phyloP scores from a whole-genome alignment of 35 echinoderm and acorn worm genomes.

The Chiridota heheva region DNA sequence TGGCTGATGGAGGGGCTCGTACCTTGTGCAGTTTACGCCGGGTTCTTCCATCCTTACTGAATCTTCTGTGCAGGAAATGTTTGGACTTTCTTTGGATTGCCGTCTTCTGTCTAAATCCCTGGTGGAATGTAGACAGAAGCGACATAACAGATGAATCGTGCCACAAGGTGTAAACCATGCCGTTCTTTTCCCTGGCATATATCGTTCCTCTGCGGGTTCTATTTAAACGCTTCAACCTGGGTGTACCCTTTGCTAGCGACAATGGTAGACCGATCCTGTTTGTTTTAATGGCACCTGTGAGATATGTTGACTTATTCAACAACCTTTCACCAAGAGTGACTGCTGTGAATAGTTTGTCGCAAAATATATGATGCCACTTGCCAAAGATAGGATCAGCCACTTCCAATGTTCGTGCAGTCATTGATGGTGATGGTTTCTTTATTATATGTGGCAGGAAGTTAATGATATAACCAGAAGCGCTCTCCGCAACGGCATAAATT shows the following conservation, averaged over 20 bases:
- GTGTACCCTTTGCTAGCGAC: background rate
- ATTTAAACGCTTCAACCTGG: background rate
- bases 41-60: background rate
- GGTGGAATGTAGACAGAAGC: slow-evolving; percentile 23
- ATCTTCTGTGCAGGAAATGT: background rate
- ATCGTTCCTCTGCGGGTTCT: background rate
- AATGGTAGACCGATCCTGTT: slow-evolving; percentile 13
- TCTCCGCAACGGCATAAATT: slow-evolving; percentile 40
- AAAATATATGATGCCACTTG: slow-evolving; percentile 33
- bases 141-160: slow-evolving; percentile 8
- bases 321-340: slow-evolving; percentile 21
- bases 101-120: background rate
- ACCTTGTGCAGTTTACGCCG: background rate
- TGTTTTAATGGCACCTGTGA: slow-evolving; percentile 17
- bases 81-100: too few species aligned
- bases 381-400: background rate
- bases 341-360: slow-evolving; percentile 43
- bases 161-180: slow-evolving; percentile 10
- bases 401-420: background rate
- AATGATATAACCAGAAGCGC: slow-evolving; percentile 25
- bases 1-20: slow-evolving; percentile 11
- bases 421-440: background rate
- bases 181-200: slow-evolving; percentile 21
- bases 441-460: slow-evolving; percentile 22
- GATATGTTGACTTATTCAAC: slow-evolving; percentile 11